Evolutionary conservation across 1,140 invertebrate genomes (phyloP), one percentile per base, ranked within the genome.

Genomic region (Conus betulinus): DNA sequence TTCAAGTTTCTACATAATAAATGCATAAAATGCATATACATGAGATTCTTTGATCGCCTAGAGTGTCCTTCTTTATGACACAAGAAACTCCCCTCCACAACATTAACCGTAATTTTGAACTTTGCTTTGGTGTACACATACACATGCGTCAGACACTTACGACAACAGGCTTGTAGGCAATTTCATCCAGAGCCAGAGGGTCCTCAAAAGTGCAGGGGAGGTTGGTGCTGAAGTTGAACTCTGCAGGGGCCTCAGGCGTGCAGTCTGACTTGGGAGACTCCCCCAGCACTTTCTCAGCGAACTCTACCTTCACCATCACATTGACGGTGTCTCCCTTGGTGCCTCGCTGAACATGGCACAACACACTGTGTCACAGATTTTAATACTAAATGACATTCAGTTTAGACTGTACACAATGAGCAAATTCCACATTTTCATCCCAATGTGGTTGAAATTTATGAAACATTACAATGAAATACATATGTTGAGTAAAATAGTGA

Each of bases 261-360:
- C 94, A 94, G 27, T 95, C 94, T 10, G 94, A 90, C 88, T 95
- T 95, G 15, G 92, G 89, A 10, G 93, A 93, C 84, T 94, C 94
- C 60, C 94, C 93, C 20, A 94, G 89, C 57, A 86, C 78, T 74
- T 92, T 94, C 60, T 95, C 94, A 39, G 92, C 92, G 93, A 93
- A 95, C 85, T 95, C 94, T n/a, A 94, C 91, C 88, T 93, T 94
- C 13, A 95, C 91, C 53, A 91, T 92, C n/a, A 91, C 88, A 76
- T 90, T 92, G 5, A 94, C 90, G 88, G 85, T 71, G 86, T 95
- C 94, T 85, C 93, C 94, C 85, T 93, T 94, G 17, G 91, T 88
- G 63, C 94, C 94, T 92, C 91, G 94, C 94, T 95, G 57, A 60
- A 60, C 39, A 39, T 39, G 39, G 15, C 57, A 60, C 57, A 8